These are phyloP conservation scores for Lordiphosa clarofinis DNA, from an alignment of 1,140 invertebrate species.

Conservation along the genomic window DNA sequence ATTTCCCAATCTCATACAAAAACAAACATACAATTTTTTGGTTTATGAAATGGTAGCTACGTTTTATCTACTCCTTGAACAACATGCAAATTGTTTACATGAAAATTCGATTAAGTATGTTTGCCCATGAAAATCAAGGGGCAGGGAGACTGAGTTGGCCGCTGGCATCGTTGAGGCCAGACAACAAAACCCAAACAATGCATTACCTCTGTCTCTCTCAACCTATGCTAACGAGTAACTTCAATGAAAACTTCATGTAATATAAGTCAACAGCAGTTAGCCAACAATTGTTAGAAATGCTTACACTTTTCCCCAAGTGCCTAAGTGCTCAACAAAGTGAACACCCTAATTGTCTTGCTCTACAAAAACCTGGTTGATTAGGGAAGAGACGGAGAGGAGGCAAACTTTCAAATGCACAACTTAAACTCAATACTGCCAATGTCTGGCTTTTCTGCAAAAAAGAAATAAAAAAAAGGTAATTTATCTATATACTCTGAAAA, in stretches of 20 bases:
- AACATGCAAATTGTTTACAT: slow-evolving; percentile 70
- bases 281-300: slow-evolving; percentile 30
- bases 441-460: too few species aligned
- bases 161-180: slow-evolving; percentile 45
- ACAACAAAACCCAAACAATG: slow-evolving; percentile 42
- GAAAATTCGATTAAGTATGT: slow-evolving; percentile 71
- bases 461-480: too few species aligned
- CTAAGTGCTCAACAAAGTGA: slow-evolving; percentile 8
- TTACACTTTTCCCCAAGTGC: slow-evolving; percentile 16
- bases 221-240: slow-evolving; percentile 43
- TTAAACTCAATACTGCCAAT: too few species aligned
- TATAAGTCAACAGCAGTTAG: slow-evolving; percentile 58
- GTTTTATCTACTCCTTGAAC: slow-evolving; percentile 9
- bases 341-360: slow-evolving; percentile 27
- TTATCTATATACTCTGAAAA: too few species aligned
- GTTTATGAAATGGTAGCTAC: slow-evolving; percentile 11
- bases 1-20: too few species aligned
- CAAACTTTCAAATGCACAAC: too few species aligned
- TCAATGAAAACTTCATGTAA: slow-evolving; percentile 52
- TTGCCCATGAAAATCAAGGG: slow-evolving; percentile 26
- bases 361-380: too few species aligned
- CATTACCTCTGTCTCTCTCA: too few species aligned
- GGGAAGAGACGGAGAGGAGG: too few species aligned
- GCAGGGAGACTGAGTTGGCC: slow-evolving; percentile 13
- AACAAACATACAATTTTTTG: too few species aligned